Base-by-base conservation (phyloP, 2,113 vertebrate species). In the Silurus glanis region DNA sequence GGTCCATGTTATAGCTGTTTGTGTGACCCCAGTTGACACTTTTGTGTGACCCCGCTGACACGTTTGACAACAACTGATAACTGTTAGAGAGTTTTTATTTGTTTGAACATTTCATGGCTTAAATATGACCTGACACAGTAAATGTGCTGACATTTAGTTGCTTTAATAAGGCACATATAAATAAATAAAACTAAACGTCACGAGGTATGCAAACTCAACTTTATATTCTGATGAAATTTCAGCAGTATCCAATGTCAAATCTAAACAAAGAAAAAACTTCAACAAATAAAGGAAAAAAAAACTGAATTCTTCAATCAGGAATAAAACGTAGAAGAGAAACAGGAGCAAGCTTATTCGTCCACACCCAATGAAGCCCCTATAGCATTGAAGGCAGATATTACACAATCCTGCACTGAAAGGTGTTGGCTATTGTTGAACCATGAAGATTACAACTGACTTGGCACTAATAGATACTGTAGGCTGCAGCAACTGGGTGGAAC, bases 401-500 rank as follows among this genome's bases (percentile, higher is more conserved):
- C 71, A 71, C 76, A 80, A 72, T 12, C 17, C 21, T 58, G 28
- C 12, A 3, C 28, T 49, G 55, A 86, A 51, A 72, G 12, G 71
- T 83, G 69, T 62, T 82, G 53, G 55, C 66, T 81, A 47, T 58
- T 72, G 78, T 72, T 86, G n/a, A 76, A 53, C 25, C 28, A 5
- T n/a, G 19, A 45, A 37, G 56, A 80, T 45, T 69, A 56, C 49
- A 53, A 17, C 16, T 45, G 37, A 53, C 37, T 75, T 62, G 69
- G 28, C 8, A 10, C 45, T 58, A 59, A 81, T 25, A 86, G 5
- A 72, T 49, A 37, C 37, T 37, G 37, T 37, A 25, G 58, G 55
- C 66, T 21, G 67, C 71, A 67, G 25, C 12, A 37, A 76, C 21
- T 78, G 81, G 71, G 49, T 67, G 59, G 23, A 87, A 90, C 84